A percentile compares a stretch with the other conserved stretches of the same genome.
phyloP scores from a whole-genome alignment of 1,140 invertebrate genomes.

The Aleiodes sp. region DNA sequence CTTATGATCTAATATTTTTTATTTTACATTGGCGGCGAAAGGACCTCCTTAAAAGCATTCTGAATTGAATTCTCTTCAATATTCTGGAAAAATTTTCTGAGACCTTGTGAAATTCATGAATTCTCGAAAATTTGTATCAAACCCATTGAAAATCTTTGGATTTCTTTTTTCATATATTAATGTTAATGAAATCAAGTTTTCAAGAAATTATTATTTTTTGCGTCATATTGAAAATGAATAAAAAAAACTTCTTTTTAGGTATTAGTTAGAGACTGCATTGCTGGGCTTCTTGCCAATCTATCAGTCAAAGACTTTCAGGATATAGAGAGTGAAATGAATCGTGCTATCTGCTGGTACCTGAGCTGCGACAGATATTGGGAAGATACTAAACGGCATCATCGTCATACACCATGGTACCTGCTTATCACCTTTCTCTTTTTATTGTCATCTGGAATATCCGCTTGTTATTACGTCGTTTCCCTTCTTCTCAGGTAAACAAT shows the following conservation, averaged over 20 bases:
- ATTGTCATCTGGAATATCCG: constrained; percentile 81
- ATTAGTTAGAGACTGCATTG: constrained; percentile 78
- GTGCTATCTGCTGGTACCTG: constrained; percentile 89
- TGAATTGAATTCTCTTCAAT: neutral
- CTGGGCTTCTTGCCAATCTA: constrained; percentile 79
- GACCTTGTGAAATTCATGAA: too few species aligned
- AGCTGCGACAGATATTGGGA: constrained; percentile 93
- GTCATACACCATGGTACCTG: constrained; percentile 82
- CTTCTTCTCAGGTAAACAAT: constrained; percentile 90
- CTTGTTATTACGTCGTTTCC: constrained; percentile 91
- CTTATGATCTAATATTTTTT: too few species aligned
- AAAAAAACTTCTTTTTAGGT: constrained; percentile 66
- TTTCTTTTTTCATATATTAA: too few species aligned
- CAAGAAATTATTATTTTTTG: constrained; percentile 31
- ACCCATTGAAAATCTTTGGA: too few species aligned
- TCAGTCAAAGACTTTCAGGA: constrained; percentile 85
- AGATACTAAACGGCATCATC: constrained; percentile 77
- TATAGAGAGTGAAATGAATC: constrained; percentile 86
- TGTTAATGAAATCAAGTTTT: neutral
- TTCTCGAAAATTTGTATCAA: too few species aligned
- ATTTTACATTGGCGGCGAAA: too few species aligned
- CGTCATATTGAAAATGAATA: constrained; percentile 13
- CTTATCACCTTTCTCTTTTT: constrained; percentile 79
- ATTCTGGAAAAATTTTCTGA: too few species aligned
- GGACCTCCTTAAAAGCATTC: neutral